Conservation (phyloP, 2,797 vertebrate species). For the Epinephelus coioides region DNA sequence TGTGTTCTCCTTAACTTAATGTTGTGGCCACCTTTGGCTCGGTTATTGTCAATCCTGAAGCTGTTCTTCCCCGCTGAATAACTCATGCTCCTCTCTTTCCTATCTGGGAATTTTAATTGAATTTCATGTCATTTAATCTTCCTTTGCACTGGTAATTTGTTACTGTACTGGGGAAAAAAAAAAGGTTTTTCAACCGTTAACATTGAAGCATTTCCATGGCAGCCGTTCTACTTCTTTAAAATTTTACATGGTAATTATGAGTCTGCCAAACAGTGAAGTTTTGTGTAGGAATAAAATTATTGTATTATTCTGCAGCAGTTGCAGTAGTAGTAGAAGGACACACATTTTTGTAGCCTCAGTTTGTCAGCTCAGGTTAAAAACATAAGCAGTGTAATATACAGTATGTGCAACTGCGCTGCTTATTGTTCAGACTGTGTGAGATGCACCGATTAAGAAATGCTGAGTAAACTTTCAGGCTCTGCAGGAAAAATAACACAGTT, state of each 20-base stretch:
- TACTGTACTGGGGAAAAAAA: constrained; percentile 3
- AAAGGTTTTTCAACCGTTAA: not conserved
- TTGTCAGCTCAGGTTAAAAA: not conserved
- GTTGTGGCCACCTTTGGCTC: not conserved
- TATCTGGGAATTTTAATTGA: constrained; percentile 8
- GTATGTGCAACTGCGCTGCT: no score
- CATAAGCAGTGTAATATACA: not conserved
- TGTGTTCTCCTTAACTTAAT: not conserved
- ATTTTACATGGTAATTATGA: not conserved
- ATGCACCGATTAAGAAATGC: not conserved
- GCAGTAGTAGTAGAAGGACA: not conserved
- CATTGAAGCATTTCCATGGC: not conserved
- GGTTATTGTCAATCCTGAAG: not conserved
- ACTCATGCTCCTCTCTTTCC: not conserved
- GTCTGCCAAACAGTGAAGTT: not conserved
- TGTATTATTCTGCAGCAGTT: not conserved
- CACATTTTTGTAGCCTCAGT: not conserved
- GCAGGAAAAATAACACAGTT: not conserved
- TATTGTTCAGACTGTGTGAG: not conserved
- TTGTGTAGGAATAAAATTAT: not conserved
- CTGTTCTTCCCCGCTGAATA: constrained; percentile 4
- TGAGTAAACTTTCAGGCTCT: not conserved
- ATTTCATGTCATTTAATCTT: constrained; percentile 13
- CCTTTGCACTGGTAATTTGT: constrained; percentile 12
- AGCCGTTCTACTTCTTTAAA: not conserved